A percentile compares a stretch with the other conserved stretches of the same genome.
Evolutionary conservation across 2,797 vertebrate species (phyloP).

Genomic region (Anguilla pacifica): DNA sequence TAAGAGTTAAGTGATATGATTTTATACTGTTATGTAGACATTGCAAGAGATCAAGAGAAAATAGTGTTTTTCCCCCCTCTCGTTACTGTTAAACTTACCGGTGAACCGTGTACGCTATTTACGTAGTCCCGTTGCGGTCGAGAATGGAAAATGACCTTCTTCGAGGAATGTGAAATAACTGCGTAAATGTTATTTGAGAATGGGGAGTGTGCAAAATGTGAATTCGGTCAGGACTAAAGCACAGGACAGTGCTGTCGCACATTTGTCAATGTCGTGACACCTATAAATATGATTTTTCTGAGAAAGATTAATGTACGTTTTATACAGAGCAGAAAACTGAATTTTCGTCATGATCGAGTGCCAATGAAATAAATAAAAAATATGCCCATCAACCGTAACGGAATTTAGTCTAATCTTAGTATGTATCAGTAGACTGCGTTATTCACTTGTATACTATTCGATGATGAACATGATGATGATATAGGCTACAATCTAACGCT

Average conservation of each 20-base stretch:
- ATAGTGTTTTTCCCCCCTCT: conserved; percentile 15
- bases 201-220: conserved; percentile 30
- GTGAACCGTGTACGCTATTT: conserved; percentile 53
- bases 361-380: neutral
- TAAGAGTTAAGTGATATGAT: conserved; percentile 89
- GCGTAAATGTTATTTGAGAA: conserved; percentile 28
- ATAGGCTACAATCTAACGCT: neutral
- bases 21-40: conserved; percentile 28
- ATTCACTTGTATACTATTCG: neutral
- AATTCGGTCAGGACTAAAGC: conserved; percentile 24
- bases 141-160: neutral
- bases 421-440: neutral
- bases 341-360: neutral
- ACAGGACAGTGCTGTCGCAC: conserved; percentile 5
- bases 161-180: neutral
- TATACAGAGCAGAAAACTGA: neutral
- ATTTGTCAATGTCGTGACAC: conserved; percentile 43
- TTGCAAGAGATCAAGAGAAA: neutral
- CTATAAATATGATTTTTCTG: neutral
- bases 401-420: neutral
- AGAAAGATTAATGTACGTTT: neutral
- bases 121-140: conserved; percentile 45
- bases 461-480: neutral
- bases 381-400: neutral
- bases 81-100: conserved; percentile 59